Evolutionary conservation across 1,140 invertebrate species (phyloP), one percentile per base, ranked within the genome.

Genomic region (Drosophila bocki): DNA sequence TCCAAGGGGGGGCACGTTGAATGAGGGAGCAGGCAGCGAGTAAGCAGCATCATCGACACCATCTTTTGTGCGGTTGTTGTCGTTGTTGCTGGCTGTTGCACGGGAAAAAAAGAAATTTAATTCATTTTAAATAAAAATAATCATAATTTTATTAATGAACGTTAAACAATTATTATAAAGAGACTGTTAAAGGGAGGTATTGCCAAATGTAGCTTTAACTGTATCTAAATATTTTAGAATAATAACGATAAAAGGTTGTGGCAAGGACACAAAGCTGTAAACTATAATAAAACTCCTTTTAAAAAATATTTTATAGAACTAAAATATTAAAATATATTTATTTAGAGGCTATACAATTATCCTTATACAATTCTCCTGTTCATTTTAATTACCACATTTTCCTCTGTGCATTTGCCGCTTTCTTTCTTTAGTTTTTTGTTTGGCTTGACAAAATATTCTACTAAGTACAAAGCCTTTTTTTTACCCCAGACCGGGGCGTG

Each of bases 21-120:
- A 41, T 19, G 37, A 35, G 29, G 48, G 39, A 22, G 33, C 45
- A 53, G 53, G 74, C 72, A 48, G 53, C 70, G 33, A 50, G 54
- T 35, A 53, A 78, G 75, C 75, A 78, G 76, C 76, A 79, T 78
- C 76, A 63, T 78, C 76, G 75, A 78, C 76, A 79, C 76, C 76
- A 79, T 79, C 76, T 84, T 72, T 72, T 72, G 67, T 72, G 68
- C 54, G 39, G 37, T 71, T 58, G 42, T 67, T 69, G 29, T 69
- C 67, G 62, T 37, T 63, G 17, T 50, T 63, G 63, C 35, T n/a
- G 44, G 39, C 54, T 71, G 62, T 61, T 79, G 78, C 58, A 75
- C 58, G 45, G 51, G 51, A 29, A 39, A 22, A 75, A 75, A 74
- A 12, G 3, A 12, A 33, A 32, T 32, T 3, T 0, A 13, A 13